Evolutionary conservation across 2,888 invertebrate genomes (phyloP), one percentile per base, ranked within the genome.

Genomic region (Pteria penguin): DNA sequence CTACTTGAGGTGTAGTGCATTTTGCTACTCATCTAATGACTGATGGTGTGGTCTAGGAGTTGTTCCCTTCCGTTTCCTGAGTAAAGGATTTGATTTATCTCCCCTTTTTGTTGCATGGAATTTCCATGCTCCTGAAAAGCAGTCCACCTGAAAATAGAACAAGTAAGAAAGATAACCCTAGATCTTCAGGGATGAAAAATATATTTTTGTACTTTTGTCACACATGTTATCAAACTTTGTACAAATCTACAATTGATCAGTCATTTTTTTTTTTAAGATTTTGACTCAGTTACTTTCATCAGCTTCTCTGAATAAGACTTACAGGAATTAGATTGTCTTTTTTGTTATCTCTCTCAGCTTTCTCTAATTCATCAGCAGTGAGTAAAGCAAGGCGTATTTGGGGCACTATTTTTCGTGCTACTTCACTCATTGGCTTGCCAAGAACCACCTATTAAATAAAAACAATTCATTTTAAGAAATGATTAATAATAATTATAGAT

Each of bases 321-420:
- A 90, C 90, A 5, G 90, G 86, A 45, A 91, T 81, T 54, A 91
- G 82, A 33, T 85, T 82, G 63, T 91, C 90, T 71, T 86, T 87
- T 62, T 85, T 85, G 83, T 87, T 90, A 22, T 91, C 90, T 36
- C 86, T 82, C 74, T 91, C 91, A 11, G 90, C 68, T 72, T 85
- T 82, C 32, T 85, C 83, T 4, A 91, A 77, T 74, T 91, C 90
- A 11, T 89, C 88, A 5, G 90, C 83, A 1, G 87, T 82, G 31
- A 91, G 79, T 4, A 91, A 76, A 1, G 90, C 89, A 3, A 91
- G 75, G 52, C 91, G 75, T 5, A 91, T 75, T 57, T 87, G 84
- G 11, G 76, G 58, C 5, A 89, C 84, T 4, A 89, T 89, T 32
- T 81, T 82, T 65, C 82, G 84, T 0, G 88, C 86, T 5, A 90